A percentile compares a stretch with the other conserved stretches of the same genome.
Conservation (phyloP, 1,140 invertebrate species). For the Musca vetustissima region DNA sequence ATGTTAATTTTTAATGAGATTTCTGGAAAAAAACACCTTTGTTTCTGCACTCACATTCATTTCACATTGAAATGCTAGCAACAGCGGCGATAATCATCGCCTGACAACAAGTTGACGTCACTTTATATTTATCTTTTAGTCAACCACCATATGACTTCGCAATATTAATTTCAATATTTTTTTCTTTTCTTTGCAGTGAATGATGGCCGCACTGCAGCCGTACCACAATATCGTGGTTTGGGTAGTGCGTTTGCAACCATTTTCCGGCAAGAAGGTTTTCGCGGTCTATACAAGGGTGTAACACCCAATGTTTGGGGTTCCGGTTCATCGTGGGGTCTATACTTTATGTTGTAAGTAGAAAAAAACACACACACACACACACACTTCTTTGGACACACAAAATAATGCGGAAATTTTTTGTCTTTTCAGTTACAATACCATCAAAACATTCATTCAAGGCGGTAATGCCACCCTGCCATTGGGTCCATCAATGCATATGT, state of each 20-base stretch:
- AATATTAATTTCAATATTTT: not conserved
- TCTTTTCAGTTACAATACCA: constrained; percentile 82
- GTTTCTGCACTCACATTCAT: too few species aligned
- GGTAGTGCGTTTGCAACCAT: constrained; percentile 86
- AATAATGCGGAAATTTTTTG: constrained; percentile 23
- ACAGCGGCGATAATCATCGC: too few species aligned
- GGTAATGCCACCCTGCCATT: constrained; percentile 77
- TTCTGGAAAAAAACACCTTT: too few species aligned
- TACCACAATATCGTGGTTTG: constrained; percentile 87
- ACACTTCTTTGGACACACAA: not conserved
- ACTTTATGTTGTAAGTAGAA: constrained; percentile 92
- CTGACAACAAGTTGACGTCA: too few species aligned
- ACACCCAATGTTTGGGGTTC: constrained; percentile 95
- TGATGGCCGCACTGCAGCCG: constrained; percentile 76
- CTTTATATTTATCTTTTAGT: too few species aligned
- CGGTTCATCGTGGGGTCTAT: constrained; percentile 95
- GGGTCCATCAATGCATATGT: constrained; percentile 82
- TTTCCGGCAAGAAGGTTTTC: constrained; percentile 81
- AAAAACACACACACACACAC: not conserved
- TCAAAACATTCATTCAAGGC: constrained; percentile 88
- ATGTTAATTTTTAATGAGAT: too few species aligned
- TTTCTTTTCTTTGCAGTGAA: constrained; percentile 72
- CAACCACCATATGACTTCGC: too few species aligned
- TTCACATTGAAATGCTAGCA: too few species aligned
- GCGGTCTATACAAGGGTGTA: constrained; percentile 92